Evolutionary conservation across 2,888 invertebrate genomes (phyloP), one percentile per base, ranked within the genome.

Genomic region (Liodrosophila aerea): DNA sequence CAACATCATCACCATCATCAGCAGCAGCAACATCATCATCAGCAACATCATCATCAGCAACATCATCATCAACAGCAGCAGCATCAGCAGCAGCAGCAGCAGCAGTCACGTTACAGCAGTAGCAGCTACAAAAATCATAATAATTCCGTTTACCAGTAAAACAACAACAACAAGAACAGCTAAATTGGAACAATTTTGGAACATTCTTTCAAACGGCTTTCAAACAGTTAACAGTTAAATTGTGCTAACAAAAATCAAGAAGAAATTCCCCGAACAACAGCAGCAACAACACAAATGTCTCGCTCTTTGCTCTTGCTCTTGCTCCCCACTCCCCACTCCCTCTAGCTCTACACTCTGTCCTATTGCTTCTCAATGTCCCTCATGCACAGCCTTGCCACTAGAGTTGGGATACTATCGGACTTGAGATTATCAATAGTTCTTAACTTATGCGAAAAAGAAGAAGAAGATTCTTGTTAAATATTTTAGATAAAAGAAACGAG

Each of bases 61-160:
- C 29, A 52, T 7, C 53, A 58, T 15, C 65, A 57, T 16, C 40
- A 65, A 16, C 62, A 70, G n/a, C 54, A 63, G 11, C 54, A 62
- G 12, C 56, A 68, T 13, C 64, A 47, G 15, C 50, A 58, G 4
- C 59, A 69, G 52, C 75, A 82, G 51, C 76, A 82, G 56, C 76
- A 77, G 31, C 73, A 74, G 52, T 80, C 72, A 11, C 82, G 82
- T 82, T 84, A 84, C 81, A 78, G 64, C 76, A 78, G 81, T 86
- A 86, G 81, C 73, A 87, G 73, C 88, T 87, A 83, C 70, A 88
- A 87, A 76, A 67, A 69, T 66, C 86, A 88, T 88, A 82, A 88
- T 87, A 88, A 88, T 87, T 88, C 87, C 87, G 89, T 88, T 88
- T 88, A 88, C 87, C 88, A 88, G 71, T 88, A 64, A 85, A 56